A percentile compares a stretch with the other conserved stretches of the same genome.
These are phyloP conservation scores for Symphodus melops DNA, from an alignment of 2,113 vertebrate genomes.

Conservation along the genomic window DNA sequence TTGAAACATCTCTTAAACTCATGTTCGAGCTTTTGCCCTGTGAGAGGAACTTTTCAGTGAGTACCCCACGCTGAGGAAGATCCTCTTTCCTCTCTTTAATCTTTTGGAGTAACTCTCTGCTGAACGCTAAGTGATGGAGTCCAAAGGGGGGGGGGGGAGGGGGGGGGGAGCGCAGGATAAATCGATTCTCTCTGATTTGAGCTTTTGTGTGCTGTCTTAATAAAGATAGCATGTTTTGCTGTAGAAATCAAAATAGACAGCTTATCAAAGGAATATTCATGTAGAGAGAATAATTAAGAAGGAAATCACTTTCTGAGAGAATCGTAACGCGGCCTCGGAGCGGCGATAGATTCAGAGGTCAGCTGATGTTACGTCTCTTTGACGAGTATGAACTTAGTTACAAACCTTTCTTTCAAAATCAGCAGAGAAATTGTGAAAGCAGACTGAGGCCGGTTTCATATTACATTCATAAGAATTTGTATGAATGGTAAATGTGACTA, in stretches of 20 bases:
- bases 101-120: background rate
- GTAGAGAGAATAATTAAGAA: conserved; percentile 43
- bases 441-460: background rate
- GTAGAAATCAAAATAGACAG: conserved; percentile 21
- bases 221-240: conserved; percentile 17
- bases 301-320: conserved; percentile 3
- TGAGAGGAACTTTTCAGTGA: conserved; percentile 20
- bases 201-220: conserved; percentile 27
- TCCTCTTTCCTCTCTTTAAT: background rate
- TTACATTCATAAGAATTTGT: no score
- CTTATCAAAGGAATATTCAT: conserved; percentile 38
- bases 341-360: conserved; percentile 6
- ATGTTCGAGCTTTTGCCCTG: background rate
- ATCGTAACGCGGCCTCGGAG: conserved; percentile 9
- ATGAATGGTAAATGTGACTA: no score
- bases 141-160: conserved; percentile 30
- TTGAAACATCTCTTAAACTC: background rate
- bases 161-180: conserved; percentile 26
- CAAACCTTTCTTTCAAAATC: background rate
- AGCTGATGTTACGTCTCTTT: conserved; percentile 18
- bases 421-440: background rate
- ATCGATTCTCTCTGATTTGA: conserved; percentile 43
- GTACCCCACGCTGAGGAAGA: conserved; percentile 1
- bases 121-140: conserved; percentile 26
- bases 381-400: background rate